These are phyloP conservation scores for Ceratoteleas bidentatus DNA, from an alignment of 1,140 invertebrate species.

Conservation along the genomic window DNA sequence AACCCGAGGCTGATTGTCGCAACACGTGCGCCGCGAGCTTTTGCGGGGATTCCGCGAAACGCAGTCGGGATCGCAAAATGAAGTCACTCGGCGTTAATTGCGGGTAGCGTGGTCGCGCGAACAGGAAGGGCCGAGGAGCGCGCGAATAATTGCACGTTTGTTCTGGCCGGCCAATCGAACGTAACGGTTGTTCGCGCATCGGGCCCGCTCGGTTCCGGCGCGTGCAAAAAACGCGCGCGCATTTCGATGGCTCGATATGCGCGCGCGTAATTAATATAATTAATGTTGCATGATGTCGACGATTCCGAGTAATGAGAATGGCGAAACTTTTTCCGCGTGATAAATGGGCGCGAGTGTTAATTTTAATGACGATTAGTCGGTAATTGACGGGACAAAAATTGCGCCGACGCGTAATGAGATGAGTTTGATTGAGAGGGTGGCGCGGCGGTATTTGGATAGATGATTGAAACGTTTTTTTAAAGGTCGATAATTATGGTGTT, in stretches of 20 bases:
- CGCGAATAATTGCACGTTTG: constrained; percentile 60
- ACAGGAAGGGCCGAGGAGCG: constrained; percentile 18
- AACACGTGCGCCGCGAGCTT: neutral
- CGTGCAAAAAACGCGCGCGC: constrained; percentile 19
- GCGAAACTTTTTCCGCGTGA: constrained; percentile 25
- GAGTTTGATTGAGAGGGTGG: neutral
- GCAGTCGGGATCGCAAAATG: constrained; percentile 45
- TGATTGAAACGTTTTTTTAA: neutral
- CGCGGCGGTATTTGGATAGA: neutral
- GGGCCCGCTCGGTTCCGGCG: too few species aligned
- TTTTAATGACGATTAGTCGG: constrained; percentile 42
- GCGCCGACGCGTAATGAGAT: neutral
- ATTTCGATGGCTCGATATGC: neutral
- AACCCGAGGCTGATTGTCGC: constrained; percentile 27
- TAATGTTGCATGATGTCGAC: constrained; percentile 39
- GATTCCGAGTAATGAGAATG: constrained; percentile 21
- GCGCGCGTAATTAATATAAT: constrained; percentile 49
- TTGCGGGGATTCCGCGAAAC: constrained; percentile 26
- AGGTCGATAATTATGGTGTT: too few species aligned
- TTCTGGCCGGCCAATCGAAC: constrained; percentile 50
- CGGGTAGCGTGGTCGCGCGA: constrained; percentile 11
- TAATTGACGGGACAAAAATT: constrained; percentile 27
- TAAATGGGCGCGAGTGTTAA: constrained; percentile 31
- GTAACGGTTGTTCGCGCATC: constrained; percentile 60
- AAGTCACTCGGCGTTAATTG: constrained; percentile 56